phyloP scores from a whole-genome alignment of 2,113 vertebrate species.

The Enhydra lutris region DNA sequence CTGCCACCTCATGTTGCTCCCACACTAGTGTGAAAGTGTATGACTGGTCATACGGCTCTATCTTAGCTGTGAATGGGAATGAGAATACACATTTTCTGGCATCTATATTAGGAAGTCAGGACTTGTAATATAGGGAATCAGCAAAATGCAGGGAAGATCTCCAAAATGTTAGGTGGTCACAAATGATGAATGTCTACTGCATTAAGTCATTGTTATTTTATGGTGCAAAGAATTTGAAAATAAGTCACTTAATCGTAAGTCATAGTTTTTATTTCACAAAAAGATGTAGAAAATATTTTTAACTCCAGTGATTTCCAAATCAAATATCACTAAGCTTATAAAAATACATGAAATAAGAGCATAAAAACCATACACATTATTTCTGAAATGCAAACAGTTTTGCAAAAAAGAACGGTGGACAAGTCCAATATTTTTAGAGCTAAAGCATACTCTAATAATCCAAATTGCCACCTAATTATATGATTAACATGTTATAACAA shows the following conservation, averaged over 20 bases:
- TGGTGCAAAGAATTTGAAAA: neutral
- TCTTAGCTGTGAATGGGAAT: neutral
- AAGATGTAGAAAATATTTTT: conserved; percentile 17
- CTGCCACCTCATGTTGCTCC: neutral
- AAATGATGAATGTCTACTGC: conserved; percentile 14
- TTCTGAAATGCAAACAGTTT: neutral
- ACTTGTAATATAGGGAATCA: neutral
- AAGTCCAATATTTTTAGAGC: neutral
- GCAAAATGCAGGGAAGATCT: neutral
- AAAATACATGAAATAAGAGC: neutral
- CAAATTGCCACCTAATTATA: neutral
- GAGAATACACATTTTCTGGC: neutral
- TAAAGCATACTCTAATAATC: neutral
- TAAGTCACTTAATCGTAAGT: neutral
- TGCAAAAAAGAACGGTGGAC: neutral
- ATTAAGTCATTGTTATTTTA: conserved; percentile 19
- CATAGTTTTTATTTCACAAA: neutral
- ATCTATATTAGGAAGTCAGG: neutral
- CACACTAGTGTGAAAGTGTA: neutral
- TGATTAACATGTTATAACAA: neutral
- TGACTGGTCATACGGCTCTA: neutral
- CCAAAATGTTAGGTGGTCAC: neutral
- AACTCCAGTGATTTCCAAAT: conserved; percentile 8
- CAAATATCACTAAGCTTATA: neutral
- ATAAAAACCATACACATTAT: neutral